A percentile compares a stretch with the other conserved stretches of the same genome.
phyloP scores from a whole-genome alignment of 2,797 vertebrate genomes.

The Syndactyla subalaris region DNA sequence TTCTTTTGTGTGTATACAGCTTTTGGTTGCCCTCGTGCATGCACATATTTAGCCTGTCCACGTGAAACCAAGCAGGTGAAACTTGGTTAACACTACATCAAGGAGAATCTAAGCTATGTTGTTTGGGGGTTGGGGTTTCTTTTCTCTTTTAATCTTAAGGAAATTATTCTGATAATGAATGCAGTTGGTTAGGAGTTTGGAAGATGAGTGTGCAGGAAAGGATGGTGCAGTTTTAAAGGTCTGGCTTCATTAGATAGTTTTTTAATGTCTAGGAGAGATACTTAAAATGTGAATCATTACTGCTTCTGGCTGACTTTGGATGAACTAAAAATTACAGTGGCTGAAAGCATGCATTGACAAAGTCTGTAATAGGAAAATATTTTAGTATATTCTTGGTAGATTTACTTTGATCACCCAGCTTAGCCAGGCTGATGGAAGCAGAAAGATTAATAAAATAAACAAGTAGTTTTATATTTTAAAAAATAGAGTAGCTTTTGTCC shows the following conservation, averaged over 20 bases:
- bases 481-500: background rate
- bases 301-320: background rate
- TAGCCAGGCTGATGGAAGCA: background rate
- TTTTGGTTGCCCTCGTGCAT: background rate
- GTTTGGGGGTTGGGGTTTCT: background rate
- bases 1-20: background rate
- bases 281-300: constrained; percentile 18
- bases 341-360: background rate
- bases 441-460: background rate
- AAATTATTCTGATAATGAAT: constrained; percentile 19
- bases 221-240: background rate
- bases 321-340: constrained; percentile 49
- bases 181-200: background rate
- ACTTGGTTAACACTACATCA: background rate
- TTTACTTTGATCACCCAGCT: background rate
- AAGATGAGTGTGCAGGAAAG: background rate
- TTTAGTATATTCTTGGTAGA: background rate
- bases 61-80: background rate
- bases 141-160: background rate
- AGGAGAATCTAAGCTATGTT: background rate
- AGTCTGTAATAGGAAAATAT: constrained; percentile 11
- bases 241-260: background rate
- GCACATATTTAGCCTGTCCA: background rate
- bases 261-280: background rate
- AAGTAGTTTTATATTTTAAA: background rate